Evolutionary conservation across 2,888 invertebrate genomes (phyloP).

Genomic region (Nemoura dubitans): DNA sequence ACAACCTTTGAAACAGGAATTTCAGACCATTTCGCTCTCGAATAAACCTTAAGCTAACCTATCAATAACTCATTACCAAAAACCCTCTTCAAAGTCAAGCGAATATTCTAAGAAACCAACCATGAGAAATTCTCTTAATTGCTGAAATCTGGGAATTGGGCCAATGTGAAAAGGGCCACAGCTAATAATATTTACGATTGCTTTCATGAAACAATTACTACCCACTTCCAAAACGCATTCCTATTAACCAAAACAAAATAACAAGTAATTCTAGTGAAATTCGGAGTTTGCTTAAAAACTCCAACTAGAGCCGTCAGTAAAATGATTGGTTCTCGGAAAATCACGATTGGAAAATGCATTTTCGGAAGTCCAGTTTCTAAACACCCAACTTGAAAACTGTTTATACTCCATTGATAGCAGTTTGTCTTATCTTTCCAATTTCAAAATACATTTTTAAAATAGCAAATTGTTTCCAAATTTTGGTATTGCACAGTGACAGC

Average conservation of each 20-base stretch:
- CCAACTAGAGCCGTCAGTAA: too few species aligned
- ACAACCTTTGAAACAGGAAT: slow-evolving; percentile 1
- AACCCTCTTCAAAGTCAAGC: background rate
- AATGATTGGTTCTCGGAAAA: too few species aligned
- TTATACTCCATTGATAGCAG: too few species aligned
- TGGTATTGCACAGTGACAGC: too few species aligned
- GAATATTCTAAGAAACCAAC: background rate
- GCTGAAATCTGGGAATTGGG: background rate
- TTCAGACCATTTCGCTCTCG: background rate
- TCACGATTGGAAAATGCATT: too few species aligned
- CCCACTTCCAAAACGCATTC: background rate
- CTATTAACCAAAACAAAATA: background rate
- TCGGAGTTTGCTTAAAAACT: too few species aligned
- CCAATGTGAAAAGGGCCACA: background rate
- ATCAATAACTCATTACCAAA: background rate
- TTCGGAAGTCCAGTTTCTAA: too few species aligned
- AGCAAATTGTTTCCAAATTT: too few species aligned
- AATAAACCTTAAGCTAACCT: background rate
- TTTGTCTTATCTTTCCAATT: too few species aligned
- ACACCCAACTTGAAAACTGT: too few species aligned
- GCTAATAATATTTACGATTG: background rate
- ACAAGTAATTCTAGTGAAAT: too few species aligned
- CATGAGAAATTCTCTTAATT: background rate
- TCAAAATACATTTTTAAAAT: too few species aligned
- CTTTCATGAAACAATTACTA: background rate